Conservation (phyloP, 2,113 vertebrate genomes). For the Phrynocephalus versicolor region DNA sequence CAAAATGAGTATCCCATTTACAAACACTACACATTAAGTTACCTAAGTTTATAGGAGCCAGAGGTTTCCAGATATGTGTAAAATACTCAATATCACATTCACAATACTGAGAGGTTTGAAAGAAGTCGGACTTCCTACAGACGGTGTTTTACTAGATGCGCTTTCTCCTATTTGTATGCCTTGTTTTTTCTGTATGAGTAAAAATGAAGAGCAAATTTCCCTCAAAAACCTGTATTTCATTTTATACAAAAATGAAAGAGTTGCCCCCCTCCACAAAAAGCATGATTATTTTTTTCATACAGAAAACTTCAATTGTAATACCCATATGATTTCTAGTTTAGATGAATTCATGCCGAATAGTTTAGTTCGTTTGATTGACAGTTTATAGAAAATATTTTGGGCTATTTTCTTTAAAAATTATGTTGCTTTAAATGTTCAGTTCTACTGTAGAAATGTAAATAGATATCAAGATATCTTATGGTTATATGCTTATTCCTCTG, state of each 20-base stretch:
- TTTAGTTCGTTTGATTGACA: neutral
- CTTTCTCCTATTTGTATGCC: neutral
- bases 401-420: neutral
- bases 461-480: neutral
- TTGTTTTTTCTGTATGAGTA: fast-evolving
- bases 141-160: fast-evolving
- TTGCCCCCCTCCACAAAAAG: no score
- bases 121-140: neutral
- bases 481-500: constrained; percentile 18
- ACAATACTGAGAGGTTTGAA: neutral
- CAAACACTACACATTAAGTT: neutral
- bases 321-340: neutral
- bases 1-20: neutral
- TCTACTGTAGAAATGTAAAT: neutral
- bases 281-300: neutral
- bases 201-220: neutral
- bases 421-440: neutral
- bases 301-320: constrained; percentile 7
- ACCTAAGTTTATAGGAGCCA: neutral
- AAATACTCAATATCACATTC: neutral
- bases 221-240: neutral
- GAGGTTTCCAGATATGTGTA: neutral
- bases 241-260: neutral
- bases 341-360: neutral
- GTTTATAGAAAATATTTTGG: neutral